Conservation (phyloP, 2,113 vertebrate species). For the Thymallus thymallus region DNA sequence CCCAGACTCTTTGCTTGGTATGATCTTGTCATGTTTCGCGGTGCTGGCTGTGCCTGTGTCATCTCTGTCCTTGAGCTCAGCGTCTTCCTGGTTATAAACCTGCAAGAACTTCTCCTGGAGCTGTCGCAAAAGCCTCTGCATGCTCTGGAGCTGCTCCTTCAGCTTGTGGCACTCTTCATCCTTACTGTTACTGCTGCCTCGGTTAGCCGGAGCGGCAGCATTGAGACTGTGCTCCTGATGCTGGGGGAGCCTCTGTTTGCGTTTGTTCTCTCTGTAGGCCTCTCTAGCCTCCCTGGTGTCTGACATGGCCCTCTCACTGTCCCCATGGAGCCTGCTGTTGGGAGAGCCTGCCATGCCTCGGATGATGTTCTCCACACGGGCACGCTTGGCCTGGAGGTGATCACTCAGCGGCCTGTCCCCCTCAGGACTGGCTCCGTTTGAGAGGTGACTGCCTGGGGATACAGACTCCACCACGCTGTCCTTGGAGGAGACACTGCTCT, state of each 20-base stretch:
- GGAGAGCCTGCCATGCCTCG: slow-evolving; percentile 82
- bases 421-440: slow-evolving; percentile 55
- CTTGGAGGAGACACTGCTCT: slow-evolving; percentile 59
- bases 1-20: slow-evolving; percentile 33
- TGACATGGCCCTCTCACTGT: slow-evolving; percentile 48
- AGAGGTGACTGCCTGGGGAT: slow-evolving; percentile 51
- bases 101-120: slow-evolving; percentile 86
- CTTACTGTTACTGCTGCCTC: slow-evolving; percentile 48
- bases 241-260: slow-evolving; percentile 80
- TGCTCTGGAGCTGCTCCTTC: slow-evolving; percentile 84
- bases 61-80: slow-evolving; percentile 44
- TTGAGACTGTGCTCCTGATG: slow-evolving; percentile 70
- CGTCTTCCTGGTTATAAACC: slow-evolving; percentile 66
- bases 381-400: slow-evolving; percentile 83
- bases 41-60: slow-evolving; percentile 12
- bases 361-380: slow-evolving; percentile 91
- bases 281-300: slow-evolving; percentile 46
- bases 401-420: slow-evolving; percentile 70
- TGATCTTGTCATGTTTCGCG: slow-evolving; percentile 26
- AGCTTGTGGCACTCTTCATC: slow-evolving; percentile 77
- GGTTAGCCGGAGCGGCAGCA: slow-evolving; percentile 8
- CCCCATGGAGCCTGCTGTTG: slow-evolving; percentile 43
- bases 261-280: slow-evolving; percentile 76
- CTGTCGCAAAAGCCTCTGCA: slow-evolving; percentile 81
- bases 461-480: slow-evolving; percentile 58